phyloP scores from a whole-genome alignment of 2,797 vertebrate genomes.

The Anableps anableps region DNA sequence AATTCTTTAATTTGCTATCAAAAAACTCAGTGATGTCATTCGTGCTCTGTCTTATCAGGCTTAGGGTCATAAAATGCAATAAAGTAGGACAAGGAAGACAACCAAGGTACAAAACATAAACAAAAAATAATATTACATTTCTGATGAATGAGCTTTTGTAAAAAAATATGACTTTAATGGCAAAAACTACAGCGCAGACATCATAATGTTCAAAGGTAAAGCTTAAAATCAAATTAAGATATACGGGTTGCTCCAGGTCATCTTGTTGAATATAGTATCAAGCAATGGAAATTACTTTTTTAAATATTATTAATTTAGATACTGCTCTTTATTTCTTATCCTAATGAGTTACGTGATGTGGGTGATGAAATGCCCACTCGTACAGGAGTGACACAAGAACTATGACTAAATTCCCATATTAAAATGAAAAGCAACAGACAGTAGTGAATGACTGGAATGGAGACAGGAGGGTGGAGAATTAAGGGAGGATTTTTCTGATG shows the following conservation, averaged over 20 bases:
- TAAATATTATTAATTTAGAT: slow-evolving; percentile 18
- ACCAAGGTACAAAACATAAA: slow-evolving; percentile 10
- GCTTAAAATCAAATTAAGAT: not conserved
- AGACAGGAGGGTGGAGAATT: not conserved
- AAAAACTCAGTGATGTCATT: slow-evolving; percentile 67
- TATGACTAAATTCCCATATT: slow-evolving; percentile 1
- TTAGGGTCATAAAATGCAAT: slow-evolving; percentile 4
- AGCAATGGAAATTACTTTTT: slow-evolving; percentile 1
- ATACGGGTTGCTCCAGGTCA: slow-evolving; percentile 12
- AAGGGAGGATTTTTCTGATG: not conserved
- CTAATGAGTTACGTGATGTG: slow-evolving; percentile 10
- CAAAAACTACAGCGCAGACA: not conserved
- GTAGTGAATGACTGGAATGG: not conserved
- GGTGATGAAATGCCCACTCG: not conserved
- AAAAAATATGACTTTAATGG: not conserved
- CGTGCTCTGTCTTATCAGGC: slow-evolving; percentile 41
- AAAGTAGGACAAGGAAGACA: slow-evolving; percentile 3
- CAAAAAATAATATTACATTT: not conserved
- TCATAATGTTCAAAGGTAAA: not conserved
- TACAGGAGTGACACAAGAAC: not conserved
- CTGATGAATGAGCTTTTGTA: not conserved
- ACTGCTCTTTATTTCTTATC: not conserved
- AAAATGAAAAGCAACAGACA: slow-evolving; percentile 3
- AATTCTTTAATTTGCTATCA: slow-evolving; percentile 79
- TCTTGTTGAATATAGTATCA: slow-evolving; percentile 2